Base-by-base conservation (phyloP, 1,140 invertebrate genomes). In the Drosophila nigrodunni region DNA sequence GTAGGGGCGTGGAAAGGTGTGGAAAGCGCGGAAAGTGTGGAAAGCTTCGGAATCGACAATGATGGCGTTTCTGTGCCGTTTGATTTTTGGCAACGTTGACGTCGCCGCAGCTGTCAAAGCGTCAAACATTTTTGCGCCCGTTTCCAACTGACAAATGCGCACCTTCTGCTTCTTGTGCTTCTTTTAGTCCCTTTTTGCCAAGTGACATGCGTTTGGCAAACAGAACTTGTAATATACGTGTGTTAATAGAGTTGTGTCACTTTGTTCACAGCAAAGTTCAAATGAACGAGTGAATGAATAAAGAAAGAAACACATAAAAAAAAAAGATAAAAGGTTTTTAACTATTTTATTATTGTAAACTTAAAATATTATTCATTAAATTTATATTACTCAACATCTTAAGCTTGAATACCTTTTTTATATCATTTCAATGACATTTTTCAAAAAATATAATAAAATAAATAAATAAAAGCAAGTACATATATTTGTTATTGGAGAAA, bases 51-150 rank as follows among this genome's bases (percentile, higher is more conserved):
- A 8, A 21, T 5, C 55, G 77, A 13, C 41, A 43, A 43, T n/a
- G n/a, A 13, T n/a, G 8, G 59, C 46, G 43, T 69, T 62, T 78
- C 76, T 78, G 62, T 46, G 30, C 50, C 59, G 75, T 79, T 86
- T 86, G 82, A 64, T 77, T 68, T 77, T 67, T 59, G 54, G 39
- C 43, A 54, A 34, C 69, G 37, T 59, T 52, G 73, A 70, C 65
- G 77, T 74, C 80, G 80, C 77, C 73, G 68, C 80, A 79, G 79
- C 82, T 88, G 82, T 87, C 82, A 87, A 83, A 88, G 82, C 82
- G 80, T 87, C 83, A 87, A 87, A 89, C 77, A 87, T 79, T 77
- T 76, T 79, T 59, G 59, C 21, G 65, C 55, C 72, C 46, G 66
- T 65, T 78, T 77, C 68, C 50, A 30, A 44, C 82, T 86, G 82